These are phyloP conservation scores for Phalacrocorax aristotelis DNA, from an alignment of 2,113 vertebrate species.

Conservation along the genomic window DNA sequence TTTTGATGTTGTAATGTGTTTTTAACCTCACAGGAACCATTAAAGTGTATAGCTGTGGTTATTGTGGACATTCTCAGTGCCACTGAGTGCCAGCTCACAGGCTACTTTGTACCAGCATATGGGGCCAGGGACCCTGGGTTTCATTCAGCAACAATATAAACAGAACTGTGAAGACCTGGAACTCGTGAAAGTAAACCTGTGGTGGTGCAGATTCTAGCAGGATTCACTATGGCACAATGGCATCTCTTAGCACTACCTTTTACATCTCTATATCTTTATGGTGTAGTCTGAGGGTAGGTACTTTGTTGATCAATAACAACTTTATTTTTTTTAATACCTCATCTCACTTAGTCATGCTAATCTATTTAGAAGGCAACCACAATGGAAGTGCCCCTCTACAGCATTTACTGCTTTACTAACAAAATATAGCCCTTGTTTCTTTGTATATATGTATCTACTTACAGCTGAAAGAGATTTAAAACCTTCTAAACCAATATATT, in stretches of 20 bases:
- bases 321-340: neutral
- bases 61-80: neutral
- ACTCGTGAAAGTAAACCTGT: neutral
- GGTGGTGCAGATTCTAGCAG: neutral
- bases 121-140: rapidly evolving
- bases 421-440: neutral
- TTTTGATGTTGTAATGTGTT: neutral
- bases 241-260: neutral
- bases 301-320: neutral
- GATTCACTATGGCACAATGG: neutral
- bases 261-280: neutral
- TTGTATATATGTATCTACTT: neutral
- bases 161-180: neutral
- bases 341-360: neutral
- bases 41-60: neutral
- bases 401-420: neutral
- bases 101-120: neutral
- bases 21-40: neutral
- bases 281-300: neutral
- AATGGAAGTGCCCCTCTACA: neutral
- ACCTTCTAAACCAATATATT: neutral
- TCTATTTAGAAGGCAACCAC: neutral
- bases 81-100: neutral
- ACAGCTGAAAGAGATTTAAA: neutral
- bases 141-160: neutral